A percentile compares a stretch with the other conserved stretches of the same genome.
Evolutionary conservation across 2,888 invertebrate species (phyloP).

Genomic region (Mythimna albipuncta): DNA sequence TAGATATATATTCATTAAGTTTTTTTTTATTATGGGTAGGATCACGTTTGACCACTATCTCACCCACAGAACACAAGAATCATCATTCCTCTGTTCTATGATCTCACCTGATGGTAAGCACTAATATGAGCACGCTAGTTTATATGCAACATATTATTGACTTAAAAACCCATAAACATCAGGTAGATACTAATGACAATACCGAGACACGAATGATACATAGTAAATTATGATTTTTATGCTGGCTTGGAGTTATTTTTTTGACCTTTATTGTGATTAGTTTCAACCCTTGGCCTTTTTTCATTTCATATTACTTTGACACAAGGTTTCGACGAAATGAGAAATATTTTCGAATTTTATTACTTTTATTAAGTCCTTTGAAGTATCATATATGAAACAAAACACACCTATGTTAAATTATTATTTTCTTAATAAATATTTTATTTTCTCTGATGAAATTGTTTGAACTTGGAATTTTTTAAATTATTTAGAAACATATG

Average conservation of each 20-base stretch:
- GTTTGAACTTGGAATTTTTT: not conserved
- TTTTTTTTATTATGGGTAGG: too few relatives aligned
- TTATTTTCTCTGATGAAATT: not conserved
- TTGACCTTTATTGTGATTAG: slow-evolving; percentile 10
- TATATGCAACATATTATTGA: too few relatives aligned
- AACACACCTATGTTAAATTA: not conserved
- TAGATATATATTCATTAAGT: too few relatives aligned
- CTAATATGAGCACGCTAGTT: too few relatives aligned
- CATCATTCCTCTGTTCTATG: too few relatives aligned
- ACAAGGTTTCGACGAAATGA: slow-evolving; percentile 11
- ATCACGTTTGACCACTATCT: too few relatives aligned
- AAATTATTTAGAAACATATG: too few relatives aligned
- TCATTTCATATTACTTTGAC: slow-evolving; percentile 15
- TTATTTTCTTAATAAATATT: slow-evolving; percentile 8
- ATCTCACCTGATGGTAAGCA: too few relatives aligned
- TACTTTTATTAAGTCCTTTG: slow-evolving; percentile 10
- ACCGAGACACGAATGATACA: not conserved
- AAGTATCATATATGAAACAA: not conserved
- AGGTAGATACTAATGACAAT: not conserved
- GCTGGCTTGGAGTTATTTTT: not conserved
- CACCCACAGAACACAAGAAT: too few relatives aligned
- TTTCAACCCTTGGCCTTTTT: not conserved
- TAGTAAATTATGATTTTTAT: not conserved
- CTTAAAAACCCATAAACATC: too few relatives aligned
- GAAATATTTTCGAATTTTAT: slow-evolving; percentile 10